Percentiles rank a stretch among this genome's conserved stretches.
These are phyloP conservation scores for Vannuccia rotundouncinata DNA, from an alignment of 2,888 invertebrate species.

Conservation along the genomic window DNA sequence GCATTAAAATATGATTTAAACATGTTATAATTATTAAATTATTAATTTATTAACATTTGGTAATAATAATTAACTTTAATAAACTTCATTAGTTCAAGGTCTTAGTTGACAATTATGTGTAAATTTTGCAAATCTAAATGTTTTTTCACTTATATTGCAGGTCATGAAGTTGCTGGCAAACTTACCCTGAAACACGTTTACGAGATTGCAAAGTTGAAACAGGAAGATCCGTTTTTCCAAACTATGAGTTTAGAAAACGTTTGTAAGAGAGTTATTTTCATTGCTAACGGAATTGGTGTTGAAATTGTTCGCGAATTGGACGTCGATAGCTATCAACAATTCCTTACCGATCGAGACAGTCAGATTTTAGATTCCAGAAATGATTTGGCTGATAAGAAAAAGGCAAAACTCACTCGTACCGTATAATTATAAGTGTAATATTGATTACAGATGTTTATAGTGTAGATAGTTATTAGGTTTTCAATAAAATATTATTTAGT, in stretches of 20 bases:
- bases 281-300: conserved; percentile 75
- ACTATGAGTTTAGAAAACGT: conserved; percentile 57
- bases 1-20: too few relatives aligned
- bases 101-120: not conserved
- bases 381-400: not conserved
- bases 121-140: not conserved
- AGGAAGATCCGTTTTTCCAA: conserved; percentile 66
- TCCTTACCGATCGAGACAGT: not conserved
- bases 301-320: conserved; percentile 63
- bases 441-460: too few relatives aligned
- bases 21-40: not conserved
- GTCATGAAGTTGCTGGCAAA: conserved; percentile 73
- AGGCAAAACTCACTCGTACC: conserved; percentile 7
- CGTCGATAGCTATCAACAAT: not conserved
- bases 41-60: not conserved
- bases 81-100: not conserved
- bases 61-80: not conserved
- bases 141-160: conserved; percentile 55
- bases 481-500: too few relatives aligned
- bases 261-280: conserved; percentile 70
- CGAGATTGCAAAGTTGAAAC: conserved; percentile 93
- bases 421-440: too few relatives aligned
- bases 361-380: not conserved
- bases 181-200: conserved; percentile 88
- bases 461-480: too few relatives aligned